Base-by-base conservation (phyloP, 2,113 vertebrate species). In the Hydropotes inermis region DNA sequence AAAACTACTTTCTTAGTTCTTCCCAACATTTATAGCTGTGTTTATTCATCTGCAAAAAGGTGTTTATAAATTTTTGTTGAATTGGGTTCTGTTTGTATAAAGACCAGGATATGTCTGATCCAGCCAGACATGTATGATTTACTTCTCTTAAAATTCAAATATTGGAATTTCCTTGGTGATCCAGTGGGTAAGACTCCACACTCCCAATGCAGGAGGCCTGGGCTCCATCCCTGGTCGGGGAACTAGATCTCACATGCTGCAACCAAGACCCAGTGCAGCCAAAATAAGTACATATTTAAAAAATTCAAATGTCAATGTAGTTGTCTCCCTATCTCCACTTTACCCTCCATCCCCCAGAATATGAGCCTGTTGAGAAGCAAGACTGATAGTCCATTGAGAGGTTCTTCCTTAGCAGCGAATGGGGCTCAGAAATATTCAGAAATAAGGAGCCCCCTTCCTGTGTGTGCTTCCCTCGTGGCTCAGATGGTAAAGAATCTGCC, bases 71-170 rank as follows among this genome's bases (percentile, higher is more conserved):
- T 81, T 90, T 92, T 70, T 7, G 7, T 70, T 81, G 15, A 87
- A 58, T 55, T 96, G n/a, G 85, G 67, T 64, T 89, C 57, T 94
- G 39, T 57, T 84, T 88, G 55, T 86, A 4, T 89, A 57, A 91
- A 96, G 45, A 43, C 15, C 57, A 39, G 13, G 16, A 82, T 50
- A 79, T 28, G 28, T 36, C 82, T 60, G 33, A 90, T 54, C 27
- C 50, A 64, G 27, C 61, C 55, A 89, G 70, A 84, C 28, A 43
- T 79, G 13, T 55, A 55, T 58, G 60, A 94, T 30, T 78, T 45
- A 52, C 28, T 70, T 92, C 86, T 96, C 21, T 94, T 64, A 92
- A 89, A 94, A 87, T 81, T 90, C 74, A 83, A 82, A 52, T 52
- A 47, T n/a, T 74, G 14, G 70, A 6, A 43, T 33, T 76, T 43